A percentile compares a stretch with the other conserved stretches of the same genome.
phyloP scores from a whole-genome alignment of 2,797 vertebrate species.

The Otus scops region DNA sequence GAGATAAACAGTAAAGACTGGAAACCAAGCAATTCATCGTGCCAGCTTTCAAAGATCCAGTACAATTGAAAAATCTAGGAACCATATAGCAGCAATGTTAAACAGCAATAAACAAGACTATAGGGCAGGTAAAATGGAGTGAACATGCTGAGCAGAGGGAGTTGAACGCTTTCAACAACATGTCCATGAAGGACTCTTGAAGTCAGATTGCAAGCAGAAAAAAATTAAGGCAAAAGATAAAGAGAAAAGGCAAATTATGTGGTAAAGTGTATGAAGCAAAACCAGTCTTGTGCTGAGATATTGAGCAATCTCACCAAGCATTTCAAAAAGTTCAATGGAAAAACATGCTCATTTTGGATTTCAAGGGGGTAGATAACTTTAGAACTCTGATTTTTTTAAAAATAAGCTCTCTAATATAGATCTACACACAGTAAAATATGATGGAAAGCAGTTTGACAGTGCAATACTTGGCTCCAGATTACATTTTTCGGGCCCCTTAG shows the following conservation, averaged over 20 bases:
- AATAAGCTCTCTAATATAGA: background rate
- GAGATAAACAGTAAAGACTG: conserved; percentile 62
- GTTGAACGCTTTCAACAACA: background rate
- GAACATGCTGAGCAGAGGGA: background rate
- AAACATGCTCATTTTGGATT: background rate
- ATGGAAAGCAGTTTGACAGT: background rate
- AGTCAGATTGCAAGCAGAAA: background rate
- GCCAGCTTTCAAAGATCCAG: conserved; percentile 52
- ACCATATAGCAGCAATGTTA: background rate
- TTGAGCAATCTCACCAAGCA: background rate
- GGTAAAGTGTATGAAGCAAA: background rate
- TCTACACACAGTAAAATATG: background rate
- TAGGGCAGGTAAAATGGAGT: conserved; percentile 2
- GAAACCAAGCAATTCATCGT: conserved; percentile 65
- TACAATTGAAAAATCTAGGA: conserved; percentile 38
- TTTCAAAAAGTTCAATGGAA: background rate
- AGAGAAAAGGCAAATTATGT: background rate
- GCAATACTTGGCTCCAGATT: background rate
- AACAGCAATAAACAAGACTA: conserved; percentile 45
- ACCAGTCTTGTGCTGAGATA: background rate
- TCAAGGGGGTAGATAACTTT: background rate
- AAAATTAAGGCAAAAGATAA: background rate
- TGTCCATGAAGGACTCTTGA: background rate
- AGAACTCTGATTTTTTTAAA: background rate
- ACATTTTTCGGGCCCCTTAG: background rate